phyloP scores from a whole-genome alignment of 2,797 vertebrate species.

The Halcyon leucocephala region DNA sequence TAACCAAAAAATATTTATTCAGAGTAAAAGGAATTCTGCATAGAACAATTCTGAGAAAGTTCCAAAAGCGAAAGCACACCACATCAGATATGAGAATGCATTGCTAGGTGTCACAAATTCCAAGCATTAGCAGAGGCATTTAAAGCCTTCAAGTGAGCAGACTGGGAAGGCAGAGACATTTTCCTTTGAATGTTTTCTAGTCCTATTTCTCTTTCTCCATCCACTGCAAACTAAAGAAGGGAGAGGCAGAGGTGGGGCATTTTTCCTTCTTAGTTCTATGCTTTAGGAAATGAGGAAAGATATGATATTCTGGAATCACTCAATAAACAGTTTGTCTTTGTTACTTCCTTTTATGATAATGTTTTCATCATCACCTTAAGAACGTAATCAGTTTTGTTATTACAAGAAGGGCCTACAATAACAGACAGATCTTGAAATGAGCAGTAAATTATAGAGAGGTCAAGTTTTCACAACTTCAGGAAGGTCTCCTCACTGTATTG shows the following conservation, averaged over 20 bases:
- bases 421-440: not conserved
- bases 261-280: not conserved
- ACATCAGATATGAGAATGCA: not conserved
- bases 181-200: not conserved
- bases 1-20: not conserved
- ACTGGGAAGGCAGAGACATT: not conserved
- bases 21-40: not conserved
- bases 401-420: not conserved
- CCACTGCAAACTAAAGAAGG: not conserved
- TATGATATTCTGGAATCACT: not conserved
- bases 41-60: not conserved
- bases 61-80: not conserved
- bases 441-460: not conserved
- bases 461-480: not conserved
- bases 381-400: not conserved
- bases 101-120: not conserved
- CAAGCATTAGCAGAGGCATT: not conserved
- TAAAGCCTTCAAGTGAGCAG: not conserved
- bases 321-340: not conserved
- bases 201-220: not conserved
- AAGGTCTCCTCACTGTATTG: not conserved
- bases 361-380: not conserved
- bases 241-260: not conserved
- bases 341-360: not conserved
- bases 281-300: not conserved